These are phyloP conservation scores for Streptopelia turtur DNA, from an alignment of 2,797 vertebrate genomes.

Conservation along the genomic window DNA sequence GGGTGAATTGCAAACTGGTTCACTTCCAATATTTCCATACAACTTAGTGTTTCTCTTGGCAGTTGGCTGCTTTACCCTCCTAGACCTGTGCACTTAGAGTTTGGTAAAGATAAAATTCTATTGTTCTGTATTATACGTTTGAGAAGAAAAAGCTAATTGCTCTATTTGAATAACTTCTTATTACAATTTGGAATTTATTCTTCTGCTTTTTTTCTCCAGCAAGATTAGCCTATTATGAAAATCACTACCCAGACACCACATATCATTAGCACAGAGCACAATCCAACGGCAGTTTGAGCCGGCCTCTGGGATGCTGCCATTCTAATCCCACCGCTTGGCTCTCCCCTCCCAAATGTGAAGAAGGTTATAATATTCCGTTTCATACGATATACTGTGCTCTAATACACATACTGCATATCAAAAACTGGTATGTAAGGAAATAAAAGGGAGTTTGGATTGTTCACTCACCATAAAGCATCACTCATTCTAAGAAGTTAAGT, in stretches of 20 bases:
- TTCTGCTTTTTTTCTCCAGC: neutral
- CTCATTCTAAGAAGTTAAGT: constrained; percentile 28
- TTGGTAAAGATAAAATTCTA: neutral
- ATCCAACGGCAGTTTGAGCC: neutral
- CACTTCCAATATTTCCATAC: neutral
- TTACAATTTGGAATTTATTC: constrained; percentile 22
- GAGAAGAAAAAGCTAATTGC: constrained; percentile 23
- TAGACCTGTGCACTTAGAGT: neutral
- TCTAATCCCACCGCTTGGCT: constrained; percentile 43
- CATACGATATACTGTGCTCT: neutral
- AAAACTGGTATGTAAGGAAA: neutral
- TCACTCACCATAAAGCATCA: constrained; percentile 7
- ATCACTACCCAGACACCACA: constrained; percentile 2
- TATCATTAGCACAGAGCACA: constrained; percentile 1
- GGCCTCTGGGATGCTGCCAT: constrained; percentile 29
- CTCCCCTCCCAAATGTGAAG: neutral
- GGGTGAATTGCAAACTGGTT: neutral
- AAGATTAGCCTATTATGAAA: constrained; percentile 44
- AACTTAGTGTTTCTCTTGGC: neutral
- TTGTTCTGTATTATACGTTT: neutral
- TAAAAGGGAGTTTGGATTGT: neutral
- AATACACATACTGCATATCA: constrained; percentile 28
- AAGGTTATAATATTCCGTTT: neutral
- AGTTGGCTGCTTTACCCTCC: neutral
- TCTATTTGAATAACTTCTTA: constrained; percentile 33